These are phyloP conservation scores for Candoia aspera DNA, from an alignment of 2,113 vertebrate genomes.

Conservation along the genomic window DNA sequence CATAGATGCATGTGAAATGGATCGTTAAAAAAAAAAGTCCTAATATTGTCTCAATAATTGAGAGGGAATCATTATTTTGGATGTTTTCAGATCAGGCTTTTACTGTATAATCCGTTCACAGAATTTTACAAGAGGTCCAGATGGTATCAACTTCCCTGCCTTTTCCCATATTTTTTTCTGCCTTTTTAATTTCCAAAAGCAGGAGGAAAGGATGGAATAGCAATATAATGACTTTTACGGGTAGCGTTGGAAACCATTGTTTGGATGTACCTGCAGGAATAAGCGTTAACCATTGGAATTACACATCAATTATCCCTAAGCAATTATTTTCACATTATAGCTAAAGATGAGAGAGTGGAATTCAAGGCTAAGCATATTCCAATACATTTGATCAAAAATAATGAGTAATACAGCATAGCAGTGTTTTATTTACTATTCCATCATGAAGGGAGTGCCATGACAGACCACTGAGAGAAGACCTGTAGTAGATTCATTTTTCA, in stretches of 20 bases:
- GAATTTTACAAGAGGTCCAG: not conserved
- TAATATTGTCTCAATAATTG: not conserved
- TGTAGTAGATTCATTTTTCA: not conserved
- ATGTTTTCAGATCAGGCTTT: not conserved
- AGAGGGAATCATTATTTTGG: not conserved
- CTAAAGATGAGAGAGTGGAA: not conserved
- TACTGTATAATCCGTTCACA: not conserved
- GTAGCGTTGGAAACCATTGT: not conserved
- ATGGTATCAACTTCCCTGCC: not conserved
- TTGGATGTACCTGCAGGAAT: not conserved
- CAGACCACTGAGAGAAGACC: not conserved
- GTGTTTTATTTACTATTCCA: constrained; percentile 7
- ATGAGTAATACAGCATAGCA: not conserved
- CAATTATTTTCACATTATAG: not conserved
- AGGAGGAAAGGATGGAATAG: not conserved
- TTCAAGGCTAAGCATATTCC: not conserved
- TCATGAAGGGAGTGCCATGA: not conserved
- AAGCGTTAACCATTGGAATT: not conserved
- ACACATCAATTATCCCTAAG: constrained; percentile 2
- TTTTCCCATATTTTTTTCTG: not conserved
- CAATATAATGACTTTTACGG: not conserved
- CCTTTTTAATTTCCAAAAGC: not conserved
- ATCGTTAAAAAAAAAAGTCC: not conserved
- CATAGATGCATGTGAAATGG: not conserved
- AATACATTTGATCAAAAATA: not conserved